These are phyloP conservation scores for Plagodis dolabraria DNA, from an alignment of 2,888 invertebrate species.

Conservation along the genomic window DNA sequence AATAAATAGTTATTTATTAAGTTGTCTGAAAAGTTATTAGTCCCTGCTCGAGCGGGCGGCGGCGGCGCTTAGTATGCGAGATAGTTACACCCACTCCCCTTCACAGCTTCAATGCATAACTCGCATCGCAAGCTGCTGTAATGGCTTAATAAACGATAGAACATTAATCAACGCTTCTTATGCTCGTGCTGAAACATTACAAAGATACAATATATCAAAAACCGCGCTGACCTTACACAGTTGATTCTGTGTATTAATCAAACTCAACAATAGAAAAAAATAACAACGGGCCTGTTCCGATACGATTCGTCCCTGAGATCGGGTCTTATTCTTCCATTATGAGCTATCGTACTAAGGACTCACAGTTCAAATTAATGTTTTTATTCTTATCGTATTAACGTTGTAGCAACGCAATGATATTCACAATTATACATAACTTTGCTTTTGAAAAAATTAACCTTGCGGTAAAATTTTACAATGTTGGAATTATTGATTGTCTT, in stretches of 20 bases:
- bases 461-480: too few relatives aligned
- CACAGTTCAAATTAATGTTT: too few relatives aligned
- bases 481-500: too few relatives aligned
- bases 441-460: too few relatives aligned
- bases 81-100: constrained; percentile 21
- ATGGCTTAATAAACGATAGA: constrained; percentile 33
- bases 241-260: not conserved
- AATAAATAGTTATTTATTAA: constrained; percentile 63
- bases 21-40: constrained; percentile 56
- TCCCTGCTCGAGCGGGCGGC: constrained; percentile 31
- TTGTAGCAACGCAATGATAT: too few relatives aligned
- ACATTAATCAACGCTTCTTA: constrained; percentile 39
- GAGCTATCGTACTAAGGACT: constrained; percentile 7
- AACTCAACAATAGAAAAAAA: too few relatives aligned
- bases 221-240: constrained; percentile 29
- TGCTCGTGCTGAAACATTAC: constrained; percentile 35
- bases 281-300: too few relatives aligned
- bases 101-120: constrained; percentile 29
- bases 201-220: constrained; percentile 21
- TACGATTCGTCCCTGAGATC: too few relatives aligned
- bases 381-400: too few relatives aligned
- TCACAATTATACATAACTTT: too few relatives aligned
- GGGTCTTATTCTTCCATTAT: constrained; percentile 3
- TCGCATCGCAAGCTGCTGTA: constrained; percentile 32
- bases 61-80: constrained; percentile 30